Evolutionary conservation across 1,140 invertebrate species (phyloP).

Genomic region (Atta colombica): DNA sequence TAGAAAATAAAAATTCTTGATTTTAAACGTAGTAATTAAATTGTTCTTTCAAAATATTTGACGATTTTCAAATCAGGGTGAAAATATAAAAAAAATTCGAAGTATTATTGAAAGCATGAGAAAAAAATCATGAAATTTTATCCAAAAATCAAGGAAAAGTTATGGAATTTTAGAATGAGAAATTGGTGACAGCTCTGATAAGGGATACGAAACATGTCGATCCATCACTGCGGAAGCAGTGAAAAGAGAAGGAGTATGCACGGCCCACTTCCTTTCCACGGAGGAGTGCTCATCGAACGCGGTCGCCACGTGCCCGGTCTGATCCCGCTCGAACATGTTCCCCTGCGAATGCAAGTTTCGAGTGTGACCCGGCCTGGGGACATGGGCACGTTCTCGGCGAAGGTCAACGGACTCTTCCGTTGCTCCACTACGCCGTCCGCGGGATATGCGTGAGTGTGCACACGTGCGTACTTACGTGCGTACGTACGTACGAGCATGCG

Average conservation of each 20-base stretch:
- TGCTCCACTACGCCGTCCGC: slow-evolving; percentile 31
- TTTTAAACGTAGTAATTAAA: too few relatives aligned
- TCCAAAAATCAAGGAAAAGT: too few relatives aligned
- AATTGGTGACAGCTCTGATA: too few relatives aligned
- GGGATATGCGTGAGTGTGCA: background rate
- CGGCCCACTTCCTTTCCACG: slow-evolving; percentile 7
- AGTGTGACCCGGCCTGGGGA: slow-evolving; percentile 85
- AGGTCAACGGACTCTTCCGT: slow-evolving; percentile 80
- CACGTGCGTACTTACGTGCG: background rate
- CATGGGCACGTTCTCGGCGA: slow-evolving; percentile 83
- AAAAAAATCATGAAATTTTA: too few relatives aligned
- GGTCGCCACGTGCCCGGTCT: slow-evolving; percentile 36
- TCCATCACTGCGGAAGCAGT: slow-evolving; percentile 27
- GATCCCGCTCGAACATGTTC: slow-evolving; percentile 74
- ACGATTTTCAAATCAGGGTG: too few relatives aligned
- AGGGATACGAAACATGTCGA: background rate
- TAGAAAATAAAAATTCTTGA: too few relatives aligned
- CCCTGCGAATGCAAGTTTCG: slow-evolving; percentile 83
- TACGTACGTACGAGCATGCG: background rate
- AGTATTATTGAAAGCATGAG: too few relatives aligned
- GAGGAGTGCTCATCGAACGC: slow-evolving; percentile 28
- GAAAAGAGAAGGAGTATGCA: slow-evolving; percentile 9
- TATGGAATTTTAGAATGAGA: too few relatives aligned
- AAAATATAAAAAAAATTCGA: too few relatives aligned
- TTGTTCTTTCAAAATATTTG: too few relatives aligned